Conservation (phyloP, 2,888 invertebrate genomes). For the Serrognathus titanus region DNA sequence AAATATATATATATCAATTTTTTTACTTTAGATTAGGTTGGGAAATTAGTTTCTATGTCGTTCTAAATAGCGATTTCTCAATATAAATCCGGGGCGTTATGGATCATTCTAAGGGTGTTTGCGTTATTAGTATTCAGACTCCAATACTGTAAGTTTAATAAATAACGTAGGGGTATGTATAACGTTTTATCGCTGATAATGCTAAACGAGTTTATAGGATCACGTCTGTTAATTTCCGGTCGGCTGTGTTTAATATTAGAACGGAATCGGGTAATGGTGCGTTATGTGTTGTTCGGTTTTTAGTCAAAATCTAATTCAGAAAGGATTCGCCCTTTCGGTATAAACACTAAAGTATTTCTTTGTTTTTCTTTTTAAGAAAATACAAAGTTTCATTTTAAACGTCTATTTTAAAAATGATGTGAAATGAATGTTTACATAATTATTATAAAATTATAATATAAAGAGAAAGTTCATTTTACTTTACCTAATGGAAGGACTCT, state of each 20-base stretch:
- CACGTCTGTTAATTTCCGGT: conserved; percentile 38
- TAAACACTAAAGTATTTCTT: neutral
- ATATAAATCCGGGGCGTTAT: too few relatives aligned
- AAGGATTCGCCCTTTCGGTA: neutral
- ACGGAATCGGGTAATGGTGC: conserved; percentile 20
- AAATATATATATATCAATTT: too few relatives aligned
- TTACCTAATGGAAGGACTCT: conserved; percentile 48
- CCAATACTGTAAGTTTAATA: conserved; percentile 20
- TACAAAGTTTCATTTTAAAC: too few relatives aligned
- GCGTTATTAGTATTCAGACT: conserved; percentile 22
- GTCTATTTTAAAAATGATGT: too few relatives aligned
- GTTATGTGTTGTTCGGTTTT: conserved; percentile 18
- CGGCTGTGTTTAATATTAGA: conserved; percentile 32
- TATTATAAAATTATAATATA: neutral
- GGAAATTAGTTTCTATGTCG: too few relatives aligned
- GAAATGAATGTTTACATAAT: too few relatives aligned
- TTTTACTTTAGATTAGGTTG: too few relatives aligned
- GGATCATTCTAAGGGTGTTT: conserved; percentile 8
- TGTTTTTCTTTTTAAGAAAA: too few relatives aligned
- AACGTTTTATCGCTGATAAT: conserved; percentile 37
- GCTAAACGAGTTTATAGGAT: conserved; percentile 34
- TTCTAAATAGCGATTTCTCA: too few relatives aligned
- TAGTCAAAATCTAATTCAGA: neutral
- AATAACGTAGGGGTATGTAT: conserved; percentile 27
- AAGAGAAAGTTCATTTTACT: conserved; percentile 17